Base-by-base conservation (phyloP, 2,113 vertebrate species). In the Pardalotus punctatus region DNA sequence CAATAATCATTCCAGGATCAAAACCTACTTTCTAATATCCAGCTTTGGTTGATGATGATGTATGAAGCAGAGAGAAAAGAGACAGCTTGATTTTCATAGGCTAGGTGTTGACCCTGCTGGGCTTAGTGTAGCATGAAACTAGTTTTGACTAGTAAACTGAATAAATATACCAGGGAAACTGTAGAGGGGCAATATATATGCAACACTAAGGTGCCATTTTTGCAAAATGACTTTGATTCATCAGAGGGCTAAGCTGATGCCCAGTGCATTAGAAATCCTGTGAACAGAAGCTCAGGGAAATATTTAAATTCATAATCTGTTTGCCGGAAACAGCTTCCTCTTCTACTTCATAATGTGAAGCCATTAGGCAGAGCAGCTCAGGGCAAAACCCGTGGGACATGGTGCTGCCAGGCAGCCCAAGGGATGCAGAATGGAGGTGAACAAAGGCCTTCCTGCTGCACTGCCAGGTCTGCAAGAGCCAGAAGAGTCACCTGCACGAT, bases 101-200 rank as follows among this genome's bases (percentile, higher is more conserved):
- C 94, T 96, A 93, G 96, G 95, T 93, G 93, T 90, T 97, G 96
- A 96, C 96, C 97, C 97, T 95, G 95, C 97, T 98, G 97, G 65
- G 97, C 88, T 97, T 97, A 98, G 97, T 96, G 97, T 97, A 97
- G 96, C 97, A 96, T 97, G 96, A 97, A 98, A 97, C 97, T 95
- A 92, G 94, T 96, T 97, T 97, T 97, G 97, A 97, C 97, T 97
- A 96, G 95, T 94, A 97, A 95, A 96, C 95, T 95, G 97, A 95
- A 98, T 97, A 97, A 97, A 97, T 97, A 96, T 92, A 95, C 95
- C 82, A 92, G 31, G 61, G 57, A 95, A 92, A 69, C 86, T 88
- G 81, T 77, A 87, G 93, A 96, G 36, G 95, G 76, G 47, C 94
- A 91, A 97, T 97, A 96, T 97, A 95, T 96, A 97, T 95, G 96